phyloP scores from a whole-genome alignment of 2,113 vertebrate species.

The Neotoma lepida region DNA sequence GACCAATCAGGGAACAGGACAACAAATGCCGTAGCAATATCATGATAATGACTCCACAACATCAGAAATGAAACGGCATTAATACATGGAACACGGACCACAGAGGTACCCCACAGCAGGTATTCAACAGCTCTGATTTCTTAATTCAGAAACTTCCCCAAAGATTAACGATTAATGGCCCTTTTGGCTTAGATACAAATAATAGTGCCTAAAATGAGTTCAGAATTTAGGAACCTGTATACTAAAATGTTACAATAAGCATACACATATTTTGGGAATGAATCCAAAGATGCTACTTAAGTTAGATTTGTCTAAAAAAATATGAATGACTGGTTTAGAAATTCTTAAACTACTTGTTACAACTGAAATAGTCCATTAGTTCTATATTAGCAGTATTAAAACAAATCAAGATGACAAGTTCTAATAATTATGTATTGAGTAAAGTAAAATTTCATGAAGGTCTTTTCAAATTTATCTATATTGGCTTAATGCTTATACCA shows the following conservation, averaged over 20 bases:
- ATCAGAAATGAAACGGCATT: neutral
- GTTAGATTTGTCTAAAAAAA: neutral
- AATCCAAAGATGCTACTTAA: neutral
- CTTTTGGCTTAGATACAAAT: neutral
- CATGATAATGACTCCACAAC: neutral
- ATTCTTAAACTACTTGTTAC: neutral
- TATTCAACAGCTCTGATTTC: neutral
- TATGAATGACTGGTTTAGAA: neutral
- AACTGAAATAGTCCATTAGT: neutral
- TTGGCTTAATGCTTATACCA: neutral
- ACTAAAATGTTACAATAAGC: constrained; percentile 1
- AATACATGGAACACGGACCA: neutral
- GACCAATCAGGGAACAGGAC: neutral
- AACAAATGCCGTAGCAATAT: neutral
- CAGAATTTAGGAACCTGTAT: neutral
- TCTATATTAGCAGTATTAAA: neutral
- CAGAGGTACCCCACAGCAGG: neutral
- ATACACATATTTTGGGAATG: neutral
- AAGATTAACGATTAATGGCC: neutral
- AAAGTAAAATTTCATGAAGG: neutral
- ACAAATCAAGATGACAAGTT: neutral
- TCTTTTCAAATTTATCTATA: neutral
- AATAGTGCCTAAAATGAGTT: neutral
- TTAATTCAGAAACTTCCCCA: neutral
- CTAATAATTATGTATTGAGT: neutral